Percentiles rank a stretch among this genome's conserved stretches.
These are phyloP conservation scores for Drosophila pseudotalamancana DNA, from an alignment of 2,888 invertebrate genomes.

Conservation along the genomic window DNA sequence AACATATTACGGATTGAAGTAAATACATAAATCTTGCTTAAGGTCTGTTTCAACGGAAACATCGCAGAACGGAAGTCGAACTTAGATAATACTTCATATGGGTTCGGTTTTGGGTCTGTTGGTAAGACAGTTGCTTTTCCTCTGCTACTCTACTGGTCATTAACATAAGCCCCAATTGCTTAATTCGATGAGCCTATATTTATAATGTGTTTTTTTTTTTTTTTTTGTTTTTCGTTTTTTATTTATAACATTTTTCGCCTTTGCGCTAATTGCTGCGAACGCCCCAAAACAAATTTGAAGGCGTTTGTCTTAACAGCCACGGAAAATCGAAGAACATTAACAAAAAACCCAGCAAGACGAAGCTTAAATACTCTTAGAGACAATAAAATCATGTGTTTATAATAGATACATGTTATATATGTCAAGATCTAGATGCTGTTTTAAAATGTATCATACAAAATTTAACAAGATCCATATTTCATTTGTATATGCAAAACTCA, in stretches of 20 bases:
- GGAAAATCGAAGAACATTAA: background rate
- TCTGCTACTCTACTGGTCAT: slow-evolving; percentile 26
- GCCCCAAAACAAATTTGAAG: slow-evolving; percentile 45
- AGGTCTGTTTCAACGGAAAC: slow-evolving; percentile 40
- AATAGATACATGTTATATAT: too few species aligned
- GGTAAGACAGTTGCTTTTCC: background rate
- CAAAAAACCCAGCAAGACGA: background rate
- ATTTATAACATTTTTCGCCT: slow-evolving; percentile 27
- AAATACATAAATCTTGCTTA: slow-evolving; percentile 72
- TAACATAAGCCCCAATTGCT: slow-evolving; percentile 67
- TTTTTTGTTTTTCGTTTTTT: slow-evolving; percentile 1
- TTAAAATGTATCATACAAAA: too few species aligned
- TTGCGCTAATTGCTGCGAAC: slow-evolving; percentile 53
- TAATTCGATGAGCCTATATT: slow-evolving; percentile 46
- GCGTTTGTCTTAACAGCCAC: slow-evolving; percentile 23
- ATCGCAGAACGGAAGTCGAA: slow-evolving; percentile 59
- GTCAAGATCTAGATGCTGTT: too few species aligned
- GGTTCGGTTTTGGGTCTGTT: background rate
- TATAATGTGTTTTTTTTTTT: slow-evolving; percentile 27
- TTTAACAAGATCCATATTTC: too few species aligned
- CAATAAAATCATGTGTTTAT: too few species aligned
- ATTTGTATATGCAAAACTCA: background rate
- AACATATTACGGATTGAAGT: slow-evolving; percentile 70
- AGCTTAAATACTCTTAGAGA: slow-evolving; percentile 9
- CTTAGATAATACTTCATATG: slow-evolving; percentile 36